Conservation (phyloP, 2,797 vertebrate genomes). For the Falco berigora region DNA sequence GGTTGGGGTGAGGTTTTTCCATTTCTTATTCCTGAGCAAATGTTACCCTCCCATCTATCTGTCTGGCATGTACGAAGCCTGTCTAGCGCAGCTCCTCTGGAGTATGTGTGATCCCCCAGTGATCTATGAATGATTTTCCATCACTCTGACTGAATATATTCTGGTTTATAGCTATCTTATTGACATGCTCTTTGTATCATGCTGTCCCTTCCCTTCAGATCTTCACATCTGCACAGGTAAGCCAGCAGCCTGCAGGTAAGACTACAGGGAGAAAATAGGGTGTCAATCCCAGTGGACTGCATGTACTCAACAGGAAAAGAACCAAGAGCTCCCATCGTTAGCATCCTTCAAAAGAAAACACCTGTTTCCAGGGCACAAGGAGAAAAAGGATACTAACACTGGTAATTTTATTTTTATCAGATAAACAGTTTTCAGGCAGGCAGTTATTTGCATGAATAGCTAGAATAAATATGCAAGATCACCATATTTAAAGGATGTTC, state of each 20-base stretch:
- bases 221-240: background rate
- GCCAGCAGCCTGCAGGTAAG: background rate
- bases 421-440: background rate
- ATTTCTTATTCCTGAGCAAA: background rate
- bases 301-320: background rate
- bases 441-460: background rate
- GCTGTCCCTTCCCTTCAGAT: background rate
- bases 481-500: background rate
- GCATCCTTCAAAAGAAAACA: background rate
- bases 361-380: background rate
- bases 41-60: background rate
- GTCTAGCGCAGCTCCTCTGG: background rate
- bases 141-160: background rate
- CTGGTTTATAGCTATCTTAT: background rate
- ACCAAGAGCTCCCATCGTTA: background rate
- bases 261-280: background rate
- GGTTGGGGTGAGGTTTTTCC: background rate
- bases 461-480: background rate
- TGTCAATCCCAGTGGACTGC: too few species aligned
- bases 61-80: background rate
- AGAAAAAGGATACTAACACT: background rate
- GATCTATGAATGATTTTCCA: slow-evolving; percentile 1
- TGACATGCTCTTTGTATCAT: background rate
- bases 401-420: background rate
- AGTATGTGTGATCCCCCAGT: background rate